These are phyloP conservation scores for Leucophora obtusa DNA, from an alignment of 2,888 invertebrate species.

Conservation along the genomic window DNA sequence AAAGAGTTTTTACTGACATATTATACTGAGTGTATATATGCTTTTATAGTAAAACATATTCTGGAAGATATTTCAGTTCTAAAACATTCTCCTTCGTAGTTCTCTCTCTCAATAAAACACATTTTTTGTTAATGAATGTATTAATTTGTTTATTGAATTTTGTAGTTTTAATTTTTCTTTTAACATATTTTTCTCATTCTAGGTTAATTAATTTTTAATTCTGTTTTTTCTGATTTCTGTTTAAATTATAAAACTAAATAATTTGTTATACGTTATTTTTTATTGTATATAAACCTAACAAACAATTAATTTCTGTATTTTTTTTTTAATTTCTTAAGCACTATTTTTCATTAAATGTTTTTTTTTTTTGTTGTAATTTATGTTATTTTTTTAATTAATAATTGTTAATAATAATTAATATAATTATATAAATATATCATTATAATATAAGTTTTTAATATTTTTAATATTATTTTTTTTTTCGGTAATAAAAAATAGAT, in stretches of 20 bases:
- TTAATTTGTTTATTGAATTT: slow-evolving; percentile 28
- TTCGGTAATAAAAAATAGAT: slow-evolving; percentile 52
- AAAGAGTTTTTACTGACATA: no score
- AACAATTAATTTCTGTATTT: slow-evolving; percentile 53
- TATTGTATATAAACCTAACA: slow-evolving; percentile 59
- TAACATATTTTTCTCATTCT: slow-evolving; percentile 32
- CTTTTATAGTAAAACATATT: no score
- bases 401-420: no score
- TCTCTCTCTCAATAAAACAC: not conserved
- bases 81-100: no score
- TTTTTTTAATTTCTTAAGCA: slow-evolving; percentile 27
- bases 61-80: no score
- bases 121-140: not conserved
- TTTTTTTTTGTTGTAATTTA: not conserved
- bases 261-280: slow-evolving; percentile 54
- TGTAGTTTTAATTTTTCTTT: slow-evolving; percentile 19
- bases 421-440: slow-evolving; percentile 20
- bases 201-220: slow-evolving; percentile 13
- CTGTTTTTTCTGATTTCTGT: not conserved
- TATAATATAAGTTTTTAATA: not conserved
- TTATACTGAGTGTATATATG: no score
- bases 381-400: slow-evolving; percentile 12
- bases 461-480: not conserved
- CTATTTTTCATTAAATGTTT: slow-evolving; percentile 18
- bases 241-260: slow-evolving; percentile 59